phyloP scores from a whole-genome alignment of 2,888 invertebrate genomes.

The Acronicta aceris region DNA sequence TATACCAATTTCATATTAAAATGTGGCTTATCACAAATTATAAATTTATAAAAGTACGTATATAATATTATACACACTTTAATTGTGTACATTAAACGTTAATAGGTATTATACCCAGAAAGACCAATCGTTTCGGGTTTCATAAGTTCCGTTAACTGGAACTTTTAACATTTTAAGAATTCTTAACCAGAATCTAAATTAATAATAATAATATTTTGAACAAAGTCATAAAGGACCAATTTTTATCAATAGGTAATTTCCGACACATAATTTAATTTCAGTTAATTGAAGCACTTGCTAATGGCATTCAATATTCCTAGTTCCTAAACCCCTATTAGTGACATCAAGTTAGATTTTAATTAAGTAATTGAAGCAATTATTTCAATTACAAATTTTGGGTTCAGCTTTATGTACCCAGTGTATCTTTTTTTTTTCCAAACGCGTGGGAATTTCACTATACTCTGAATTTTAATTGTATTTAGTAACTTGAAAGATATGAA shows the following conservation, averaged over 20 bases:
- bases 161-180: not conserved
- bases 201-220: not conserved
- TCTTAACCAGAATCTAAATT: not conserved
- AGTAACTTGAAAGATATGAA: too few species aligned
- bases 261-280: slow-evolving; percentile 38
- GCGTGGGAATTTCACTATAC: too few species aligned
- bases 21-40: not conserved
- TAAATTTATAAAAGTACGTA: too few species aligned
- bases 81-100: too few species aligned
- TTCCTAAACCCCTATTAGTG: slow-evolving; percentile 3
- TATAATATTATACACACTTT: too few species aligned
- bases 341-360: slow-evolving; percentile 24
- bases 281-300: slow-evolving; percentile 30
- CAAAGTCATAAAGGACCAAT: not conserved
- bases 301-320: slow-evolving; percentile 1
- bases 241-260: slow-evolving; percentile 3
- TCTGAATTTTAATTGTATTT: too few species aligned
- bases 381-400: slow-evolving; percentile 1
- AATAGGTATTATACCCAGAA: not conserved
- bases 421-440: too few species aligned
- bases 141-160: not conserved
- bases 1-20: not conserved
- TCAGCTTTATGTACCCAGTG: too few species aligned
- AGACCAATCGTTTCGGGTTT: not conserved
- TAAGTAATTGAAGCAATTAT: slow-evolving; percentile 21